Evolutionary conservation across 1,140 invertebrate genomes (phyloP).

Genomic region (Lasioglossum albipes): DNA sequence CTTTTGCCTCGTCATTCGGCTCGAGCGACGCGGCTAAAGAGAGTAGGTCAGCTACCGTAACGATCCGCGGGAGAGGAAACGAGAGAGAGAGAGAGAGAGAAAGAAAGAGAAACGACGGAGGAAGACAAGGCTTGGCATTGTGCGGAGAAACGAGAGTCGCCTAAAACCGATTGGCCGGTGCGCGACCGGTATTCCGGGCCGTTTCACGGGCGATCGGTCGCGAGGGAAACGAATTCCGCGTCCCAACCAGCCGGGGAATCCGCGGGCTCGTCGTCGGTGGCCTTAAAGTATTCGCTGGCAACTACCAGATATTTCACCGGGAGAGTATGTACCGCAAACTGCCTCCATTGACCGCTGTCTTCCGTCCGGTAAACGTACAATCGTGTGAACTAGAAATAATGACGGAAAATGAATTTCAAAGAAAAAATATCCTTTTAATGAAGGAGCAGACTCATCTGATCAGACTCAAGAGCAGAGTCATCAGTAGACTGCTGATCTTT

Average conservation of each 20-base stretch:
- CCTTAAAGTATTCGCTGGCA: constrained; percentile 1
- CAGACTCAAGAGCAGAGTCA: no score
- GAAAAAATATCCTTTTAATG: no score
- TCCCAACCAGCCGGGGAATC: constrained; percentile 11
- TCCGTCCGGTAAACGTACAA: no score
- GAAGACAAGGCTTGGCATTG: constrained; percentile 16
- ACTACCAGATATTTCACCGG: no score
- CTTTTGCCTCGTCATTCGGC: neutral
- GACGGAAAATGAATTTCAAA: no score
- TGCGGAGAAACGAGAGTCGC: neutral
- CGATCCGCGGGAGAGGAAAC: constrained; percentile 25
- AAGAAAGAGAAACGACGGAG: no score
- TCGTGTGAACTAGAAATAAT: no score
- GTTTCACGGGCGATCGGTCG: neutral
- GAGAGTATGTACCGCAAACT: no score
- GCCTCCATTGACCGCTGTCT: no score
- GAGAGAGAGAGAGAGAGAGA: neutral
- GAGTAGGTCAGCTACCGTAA: constrained; percentile 34
- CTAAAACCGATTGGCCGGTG: constrained; percentile 9
- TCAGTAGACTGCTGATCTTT: no score
- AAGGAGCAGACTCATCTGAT: no score
- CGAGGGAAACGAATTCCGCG: neutral
- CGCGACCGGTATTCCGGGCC: neutral
- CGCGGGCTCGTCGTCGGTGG: constrained; percentile 5
- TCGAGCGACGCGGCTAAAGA: constrained; percentile 22